Base-by-base conservation (phyloP, 2,888 invertebrate genomes). In the Agrochola litura region DNA sequence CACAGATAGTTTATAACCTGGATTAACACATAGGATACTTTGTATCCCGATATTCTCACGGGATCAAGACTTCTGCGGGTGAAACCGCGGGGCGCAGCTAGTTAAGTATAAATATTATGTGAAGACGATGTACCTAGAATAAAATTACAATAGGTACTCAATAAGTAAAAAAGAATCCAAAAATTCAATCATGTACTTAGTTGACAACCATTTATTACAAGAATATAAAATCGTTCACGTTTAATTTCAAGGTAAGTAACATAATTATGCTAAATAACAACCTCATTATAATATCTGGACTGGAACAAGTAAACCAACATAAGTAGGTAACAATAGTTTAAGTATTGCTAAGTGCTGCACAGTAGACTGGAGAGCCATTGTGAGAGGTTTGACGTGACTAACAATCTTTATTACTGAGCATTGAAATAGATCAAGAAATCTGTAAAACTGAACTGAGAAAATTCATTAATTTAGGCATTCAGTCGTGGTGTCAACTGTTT, bases 221-320 rank as follows among this genome's bases (percentile, higher is more conserved):
- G 41, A 67, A 58, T 67, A 46, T 63, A 67, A 81, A 81, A 67
- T n/a, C 16, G 49, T 22, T 67, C 76, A 56, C 81, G 22, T 56
- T 52, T 63, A 8, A 22, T 73, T 73, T 69, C 81, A 81, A 81
- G 83, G 73, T 66, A 56, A 73, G 73, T 73, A 19, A 69, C 68
- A 56, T 69, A 58, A 5, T 12, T 58, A 78, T 83, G 83, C 56
- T 79, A 81, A 73, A 54, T 73, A 66, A 73, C 60, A 43, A 22
- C 8, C 52, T 75, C 60, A 79, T 79, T 79, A 79, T 37, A 75
- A 79, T 75, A 83, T 68, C 75, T 83, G 58, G 74, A 71, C 75
- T 83, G 58, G 74, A 74, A 41, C 73, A 76, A 12, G 72, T 66
- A n/a, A 81, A 74, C 67, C 58, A 25, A 52, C 60, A 46, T 67